Evolutionary conservation across 2,888 invertebrate species (phyloP), one percentile per base, ranked within the genome.

Genomic region (Patella depressa): DNA sequence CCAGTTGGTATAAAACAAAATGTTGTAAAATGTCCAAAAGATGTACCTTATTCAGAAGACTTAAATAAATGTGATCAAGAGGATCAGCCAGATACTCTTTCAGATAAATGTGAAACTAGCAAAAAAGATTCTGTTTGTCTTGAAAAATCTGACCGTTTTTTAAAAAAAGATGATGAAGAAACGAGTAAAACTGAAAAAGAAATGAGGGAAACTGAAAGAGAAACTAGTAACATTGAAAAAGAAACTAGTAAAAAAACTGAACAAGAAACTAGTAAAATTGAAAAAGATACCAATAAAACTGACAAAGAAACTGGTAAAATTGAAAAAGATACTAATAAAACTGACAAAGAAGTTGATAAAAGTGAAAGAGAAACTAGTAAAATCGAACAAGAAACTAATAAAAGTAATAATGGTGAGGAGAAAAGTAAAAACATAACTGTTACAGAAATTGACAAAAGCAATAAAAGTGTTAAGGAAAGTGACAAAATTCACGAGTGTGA

Each of bases 211-310:
- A 19, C 9, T 69, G 54, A 54, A 54, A 3, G 14, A 34, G 17
- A 54, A 29, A 53, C 15, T 19, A n/a, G 55, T 14, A n/a, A 72
- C n/a, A 12, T 14, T 7, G 65, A 65, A 57, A 29, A 55, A 53
- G 34, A 29, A 76, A 12, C n/a, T 69, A 14, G 57, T 71, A 76
- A 94, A 94, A 54, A 53, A 84, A 96, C 96, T 0, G 94, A 94
- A 87, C 96, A 96, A 69, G 93, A 91, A 84, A 96, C 96, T 5
- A 92, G 90, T 29, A 95, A 95, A 53, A 96, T 95, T 89, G 93
- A 95, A 79, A 95, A 95, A 5, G 65, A 72, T 17, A 96, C 96
- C 1, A 96, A 55, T 59, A 74, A 73, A 73, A 55, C 54, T 24
- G 45, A 73, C 7, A 29, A 54, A 54, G 73, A 73, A 24, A 14